Base-by-base conservation (phyloP, 2,797 vertebrate species). In the Balearica regulorum region DNA sequence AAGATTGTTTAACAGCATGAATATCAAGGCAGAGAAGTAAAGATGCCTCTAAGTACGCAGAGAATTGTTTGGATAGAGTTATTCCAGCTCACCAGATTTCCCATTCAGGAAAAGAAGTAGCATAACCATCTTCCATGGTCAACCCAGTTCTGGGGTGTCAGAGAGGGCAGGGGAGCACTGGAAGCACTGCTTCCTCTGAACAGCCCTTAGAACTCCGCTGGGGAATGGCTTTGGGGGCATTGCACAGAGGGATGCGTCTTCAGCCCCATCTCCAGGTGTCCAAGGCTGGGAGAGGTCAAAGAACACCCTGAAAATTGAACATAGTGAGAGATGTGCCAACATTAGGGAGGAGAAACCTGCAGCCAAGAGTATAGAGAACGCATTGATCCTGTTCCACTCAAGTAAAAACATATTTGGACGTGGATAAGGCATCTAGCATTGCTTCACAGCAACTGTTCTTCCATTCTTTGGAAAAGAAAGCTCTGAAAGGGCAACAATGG, bases 331-430 rank as follows among this genome's bases (percentile, higher is more conserved):
- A 58, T 10, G 46, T 28, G 28, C 15, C 73, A 62, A 53, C 33
- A 5, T 11, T 1, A 25, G 19, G 25, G 61, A 70, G 44, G n/a
- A 57, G 48, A 53, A 73, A 70, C 39, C 15, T 35, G 35, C 39
- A 61, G 35, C 55, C 60, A 16, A 13, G 39, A 51, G 5, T 10
- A 15, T 3, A 15, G 53, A 73, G 68, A 61, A 64, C 48, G 26
- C 62, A 46, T 5, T n/a, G 31, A 21, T 51, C 16, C 26, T 13
- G 4, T 35, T 46, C 49, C 48, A 29, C 22, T 28, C 29, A 33
- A 16, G 22, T 10, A 11, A 17, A 75, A 86, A 15, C 0, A 0
- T 14, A 10, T 41, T n/a, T 49, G 68, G 61, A 29, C 0, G 2
- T 4, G 57, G 53, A 14, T 10, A 64, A 88, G 53, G 64, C 8